A percentile compares a stretch with the other conserved stretches of the same genome.
phyloP scores from a whole-genome alignment of 2,113 vertebrate species.

The Anarhynchus alexandrinus region DNA sequence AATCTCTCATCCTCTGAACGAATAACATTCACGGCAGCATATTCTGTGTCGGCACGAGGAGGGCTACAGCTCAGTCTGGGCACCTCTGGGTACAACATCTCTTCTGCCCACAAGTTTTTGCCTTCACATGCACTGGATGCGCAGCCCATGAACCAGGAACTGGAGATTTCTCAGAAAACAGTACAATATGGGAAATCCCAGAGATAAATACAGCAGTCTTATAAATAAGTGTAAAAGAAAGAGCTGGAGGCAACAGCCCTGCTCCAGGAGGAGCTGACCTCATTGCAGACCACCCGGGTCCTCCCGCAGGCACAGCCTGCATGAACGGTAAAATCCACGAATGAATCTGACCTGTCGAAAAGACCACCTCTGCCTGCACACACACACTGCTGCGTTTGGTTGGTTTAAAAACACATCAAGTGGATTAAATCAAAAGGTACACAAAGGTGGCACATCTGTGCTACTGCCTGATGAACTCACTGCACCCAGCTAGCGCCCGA shows the following conservation, averaged over 20 bases:
- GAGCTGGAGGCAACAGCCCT: background rate
- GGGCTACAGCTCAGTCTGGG: background rate
- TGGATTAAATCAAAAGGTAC: background rate
- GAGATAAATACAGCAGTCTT: background rate
- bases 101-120: background rate
- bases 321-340: background rate
- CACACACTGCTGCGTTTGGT: rapidly evolving
- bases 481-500: rapidly evolving
- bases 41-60: background rate
- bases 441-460: background rate
- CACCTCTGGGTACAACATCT: background rate
- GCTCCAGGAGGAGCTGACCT: background rate
- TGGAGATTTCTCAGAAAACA: background rate
- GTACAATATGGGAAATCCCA: background rate
- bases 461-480: rapidly evolving
- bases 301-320: no score
- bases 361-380: background rate
- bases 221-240: background rate
- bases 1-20: background rate
- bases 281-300: background rate
- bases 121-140: background rate
- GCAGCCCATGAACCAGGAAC: background rate
- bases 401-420: rapidly evolving
- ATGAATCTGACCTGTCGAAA: rapidly evolving
- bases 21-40: background rate